These are phyloP conservation scores for Chrysopilus asiliformis DNA, from an alignment of 2,888 invertebrate species.

Conservation along the genomic window DNA sequence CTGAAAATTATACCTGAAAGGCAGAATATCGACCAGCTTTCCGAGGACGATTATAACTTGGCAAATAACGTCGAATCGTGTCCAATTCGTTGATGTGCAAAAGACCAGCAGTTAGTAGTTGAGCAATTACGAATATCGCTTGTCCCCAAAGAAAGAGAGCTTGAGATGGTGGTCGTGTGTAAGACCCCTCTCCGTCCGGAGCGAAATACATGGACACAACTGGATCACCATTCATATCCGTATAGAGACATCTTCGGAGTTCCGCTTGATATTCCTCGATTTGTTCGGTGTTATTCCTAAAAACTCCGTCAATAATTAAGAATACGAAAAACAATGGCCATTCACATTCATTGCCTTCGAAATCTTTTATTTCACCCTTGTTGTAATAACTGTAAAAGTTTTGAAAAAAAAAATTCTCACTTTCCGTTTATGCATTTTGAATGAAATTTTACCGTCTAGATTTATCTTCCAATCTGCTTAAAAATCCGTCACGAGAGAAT, in stretches of 20 bases:
- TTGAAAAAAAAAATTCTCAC: slow-evolving; percentile 6
- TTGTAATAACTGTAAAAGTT: slow-evolving; percentile 51
- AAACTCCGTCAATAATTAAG: slow-evolving; percentile 93
- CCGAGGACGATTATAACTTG: slow-evolving; percentile 88
- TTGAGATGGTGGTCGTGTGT: slow-evolving; percentile 31
- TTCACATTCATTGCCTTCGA: slow-evolving; percentile 92
- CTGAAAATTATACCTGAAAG: slow-evolving; percentile 97
- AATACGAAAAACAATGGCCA: slow-evolving; percentile 95
- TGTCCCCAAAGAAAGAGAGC: slow-evolving; percentile 90
- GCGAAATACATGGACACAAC: slow-evolving; percentile 83
- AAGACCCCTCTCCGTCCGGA: slow-evolving; percentile 35
- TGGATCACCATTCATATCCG: slow-evolving; percentile 77
- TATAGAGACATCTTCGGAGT: slow-evolving; percentile 64
- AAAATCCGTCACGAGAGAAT: slow-evolving; percentile 88
- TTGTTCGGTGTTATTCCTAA: slow-evolving; percentile 73
- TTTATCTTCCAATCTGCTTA: slow-evolving; percentile 74
- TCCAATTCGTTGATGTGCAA: slow-evolving; percentile 91
- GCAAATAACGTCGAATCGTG: slow-evolving; percentile 86
- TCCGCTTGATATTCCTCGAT: slow-evolving; percentile 84
- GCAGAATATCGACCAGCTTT: slow-evolving; percentile 90
- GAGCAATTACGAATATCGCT: slow-evolving; percentile 86
- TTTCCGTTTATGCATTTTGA: slow-evolving; percentile 5
- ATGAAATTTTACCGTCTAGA: slow-evolving; percentile 39
- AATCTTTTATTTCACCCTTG: slow-evolving; percentile 86
- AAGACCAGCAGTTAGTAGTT: slow-evolving; percentile 76